Evolutionary conservation across 2,888 invertebrate species (phyloP).

Genomic region (Drosophila atripex): DNA sequence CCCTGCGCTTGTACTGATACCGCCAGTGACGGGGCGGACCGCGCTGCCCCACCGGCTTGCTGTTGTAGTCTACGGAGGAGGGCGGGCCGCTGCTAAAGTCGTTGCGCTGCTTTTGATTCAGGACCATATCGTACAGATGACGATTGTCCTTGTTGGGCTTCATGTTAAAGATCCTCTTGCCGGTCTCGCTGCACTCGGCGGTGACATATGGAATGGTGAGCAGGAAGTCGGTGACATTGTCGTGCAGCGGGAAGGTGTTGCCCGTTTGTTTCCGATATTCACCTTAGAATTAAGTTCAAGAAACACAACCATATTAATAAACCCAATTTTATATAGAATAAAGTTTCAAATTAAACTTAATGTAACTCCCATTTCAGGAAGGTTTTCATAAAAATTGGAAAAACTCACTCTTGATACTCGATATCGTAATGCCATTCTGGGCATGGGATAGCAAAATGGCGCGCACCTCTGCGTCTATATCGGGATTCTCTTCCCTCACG

Average conservation of each 20-base stretch:
- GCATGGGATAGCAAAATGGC: constrained; percentile 81
- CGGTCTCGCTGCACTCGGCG: constrained; percentile 74
- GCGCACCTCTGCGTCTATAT: constrained; percentile 79
- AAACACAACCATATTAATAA: background rate
- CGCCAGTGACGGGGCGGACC: constrained; percentile 63
- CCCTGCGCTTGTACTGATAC: constrained; percentile 46
- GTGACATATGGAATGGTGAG: constrained; percentile 80
- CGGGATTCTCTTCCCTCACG: constrained; percentile 77
- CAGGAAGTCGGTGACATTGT: constrained; percentile 81
- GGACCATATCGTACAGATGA: constrained; percentile 81
- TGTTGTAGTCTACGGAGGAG: constrained; percentile 5
- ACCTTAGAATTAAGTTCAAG: constrained; percentile 48
- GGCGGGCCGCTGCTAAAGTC: constrained; percentile 25
- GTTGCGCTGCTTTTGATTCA: constrained; percentile 72
- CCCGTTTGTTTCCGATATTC: constrained; percentile 81
- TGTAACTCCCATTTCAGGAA: no score
- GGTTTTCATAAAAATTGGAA: background rate
- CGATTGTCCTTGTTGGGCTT: constrained; percentile 75
- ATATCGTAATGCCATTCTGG: constrained; percentile 82
- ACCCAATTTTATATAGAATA: no score
- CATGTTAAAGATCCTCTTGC: constrained; percentile 81
- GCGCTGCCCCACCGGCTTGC: constrained; percentile 8
- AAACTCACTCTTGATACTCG: constrained; percentile 79
- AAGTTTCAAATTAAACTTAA: background rate
- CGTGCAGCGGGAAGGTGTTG: constrained; percentile 74